Evolutionary conservation across 2,797 vertebrate genomes (phyloP), one percentile per base, ranked within the genome.

Genomic region (Babyrousa celebensis): DNA sequence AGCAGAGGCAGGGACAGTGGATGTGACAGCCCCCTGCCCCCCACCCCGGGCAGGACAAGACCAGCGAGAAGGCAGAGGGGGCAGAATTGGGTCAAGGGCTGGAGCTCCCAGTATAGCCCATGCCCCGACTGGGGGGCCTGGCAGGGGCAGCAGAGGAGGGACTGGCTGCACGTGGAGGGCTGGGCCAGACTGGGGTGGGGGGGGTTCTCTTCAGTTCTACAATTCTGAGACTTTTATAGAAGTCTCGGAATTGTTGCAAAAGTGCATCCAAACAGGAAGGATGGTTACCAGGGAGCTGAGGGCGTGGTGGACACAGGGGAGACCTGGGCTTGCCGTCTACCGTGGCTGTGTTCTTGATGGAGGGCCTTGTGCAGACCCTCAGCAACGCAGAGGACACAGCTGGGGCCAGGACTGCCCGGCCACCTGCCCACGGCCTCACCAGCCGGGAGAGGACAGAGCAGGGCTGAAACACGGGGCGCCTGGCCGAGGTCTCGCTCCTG

Each of bases 321-420:
- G 75, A 29, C 62, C 16, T 4, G 3, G 23, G 52, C 36, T 18
- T 40, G 12, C 89, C 85, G 54, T 62, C 32, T 27, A 32, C 75
- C 12, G 0, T 0, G 20, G 25, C 72, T 36, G 2, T 1, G 29
- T 3, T 6, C n/a, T 12, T 36, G 54, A 60, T 0, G 10, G 78
- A 86, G 48, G 56, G 11, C 1, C 29, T 72, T 0, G 7, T 25
- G 25, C 0, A 75, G 85, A 3, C 9, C 6, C 1, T 7, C 29
- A 15, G 80, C 18, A 32, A 27, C 16, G 60, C 32, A 43, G 17
- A 32, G 68, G 62, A 58, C 21, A 48, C 68, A 29, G 71, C 25
- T 12, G 65, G 40, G 29, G 21, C 36, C 18, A 27, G 74, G 43
- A 27, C 48, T 27, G 27, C 3, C 1, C 18, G 29, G 67, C 48